Evolutionary conservation across 37 sponge, comb jelly and placozoan genomes (phyloP).

Genomic region (Tethya wilhelma): DNA sequence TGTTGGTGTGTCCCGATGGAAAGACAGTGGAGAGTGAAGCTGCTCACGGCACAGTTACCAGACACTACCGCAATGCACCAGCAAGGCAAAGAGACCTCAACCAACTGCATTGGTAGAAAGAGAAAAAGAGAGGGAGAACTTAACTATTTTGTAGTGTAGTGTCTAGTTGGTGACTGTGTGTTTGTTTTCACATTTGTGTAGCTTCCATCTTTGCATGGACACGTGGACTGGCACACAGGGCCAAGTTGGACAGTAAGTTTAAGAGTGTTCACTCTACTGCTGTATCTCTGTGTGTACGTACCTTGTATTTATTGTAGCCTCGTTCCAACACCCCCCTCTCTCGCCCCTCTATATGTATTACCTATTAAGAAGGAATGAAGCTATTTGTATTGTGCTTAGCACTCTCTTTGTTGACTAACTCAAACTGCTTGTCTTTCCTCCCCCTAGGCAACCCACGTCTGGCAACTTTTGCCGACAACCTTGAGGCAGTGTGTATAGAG

Average conservation of each 20-base stretch:
- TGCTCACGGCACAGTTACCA: slow-evolving; percentile 95
- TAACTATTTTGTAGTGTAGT: not conserved
- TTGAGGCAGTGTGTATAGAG: slow-evolving; percentile 89
- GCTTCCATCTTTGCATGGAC: slow-evolving; percentile 99
- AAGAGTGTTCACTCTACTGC: not conserved
- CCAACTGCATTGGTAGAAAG: slow-evolving; percentile 88
- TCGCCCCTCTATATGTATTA: not conserved
- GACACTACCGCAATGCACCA: slow-evolving; percentile 93
- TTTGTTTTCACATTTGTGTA: slow-evolving; percentile 19
- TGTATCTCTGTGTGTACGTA: not conserved
- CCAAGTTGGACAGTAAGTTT: slow-evolving; percentile 85
- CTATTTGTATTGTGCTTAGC: not conserved
- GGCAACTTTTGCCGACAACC: slow-evolving; percentile 56
- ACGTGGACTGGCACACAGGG: slow-evolving; percentile 88
- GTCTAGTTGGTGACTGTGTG: not conserved
- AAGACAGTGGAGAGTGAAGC: slow-evolving; percentile 96
- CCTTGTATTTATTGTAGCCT: not conserved
- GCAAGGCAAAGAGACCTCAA: slow-evolving; percentile 92
- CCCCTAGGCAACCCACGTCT: slow-evolving; percentile 76
- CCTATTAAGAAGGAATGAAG: not conserved
- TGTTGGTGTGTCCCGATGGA: slow-evolving; percentile 94
- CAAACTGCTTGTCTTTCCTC: no score
- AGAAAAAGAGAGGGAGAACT: not conserved
- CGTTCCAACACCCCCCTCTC: not conserved
- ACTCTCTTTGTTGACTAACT: not conserved